Evolutionary conservation across 2,888 invertebrate genomes (phyloP).

Genomic region (Adineta ricciae): DNA sequence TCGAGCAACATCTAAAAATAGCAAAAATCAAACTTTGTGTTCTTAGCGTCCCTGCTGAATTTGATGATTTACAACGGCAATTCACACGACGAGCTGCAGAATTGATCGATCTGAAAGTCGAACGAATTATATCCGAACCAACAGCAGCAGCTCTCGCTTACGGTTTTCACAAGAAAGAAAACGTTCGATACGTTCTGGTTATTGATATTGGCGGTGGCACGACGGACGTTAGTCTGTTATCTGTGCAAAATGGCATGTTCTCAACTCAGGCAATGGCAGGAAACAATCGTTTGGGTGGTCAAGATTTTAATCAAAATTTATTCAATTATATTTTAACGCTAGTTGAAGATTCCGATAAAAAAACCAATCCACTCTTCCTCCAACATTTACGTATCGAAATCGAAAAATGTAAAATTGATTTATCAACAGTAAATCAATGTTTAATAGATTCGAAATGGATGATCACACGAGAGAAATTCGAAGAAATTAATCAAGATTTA

Average conservation of each 20-base stretch:
- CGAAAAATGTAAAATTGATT: conserved; percentile 28
- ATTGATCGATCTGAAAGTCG: conserved; percentile 51
- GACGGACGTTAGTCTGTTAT: conserved; percentile 52
- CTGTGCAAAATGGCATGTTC: conserved; percentile 53
- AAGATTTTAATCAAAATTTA: conserved; percentile 53
- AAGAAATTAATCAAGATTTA: conserved; percentile 50
- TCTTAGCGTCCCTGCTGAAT: conserved; percentile 54
- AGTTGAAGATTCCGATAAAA: conserved; percentile 31
- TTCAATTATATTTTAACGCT: conserved; percentile 41
- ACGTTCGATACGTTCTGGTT: conserved; percentile 47
- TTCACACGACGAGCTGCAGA: conserved; percentile 49
- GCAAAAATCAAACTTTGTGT: conserved; percentile 44
- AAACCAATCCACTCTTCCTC: background rate
- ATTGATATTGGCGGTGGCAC: conserved; percentile 53
- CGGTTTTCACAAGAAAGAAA: conserved; percentile 47
- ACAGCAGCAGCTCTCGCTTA: conserved; percentile 55
- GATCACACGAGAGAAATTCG: conserved; percentile 49
- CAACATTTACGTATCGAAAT: conserved; percentile 9
- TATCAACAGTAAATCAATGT: background rate
- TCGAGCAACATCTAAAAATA: background rate
- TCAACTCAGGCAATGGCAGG: conserved; percentile 54
- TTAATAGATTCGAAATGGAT: background rate
- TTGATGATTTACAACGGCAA: conserved; percentile 51
- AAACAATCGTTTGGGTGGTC: conserved; percentile 54
- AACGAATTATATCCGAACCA: conserved; percentile 53